Evolutionary conservation across 2,888 invertebrate genomes (phyloP).

Genomic region (Coronaproctus castanopsis): DNA sequence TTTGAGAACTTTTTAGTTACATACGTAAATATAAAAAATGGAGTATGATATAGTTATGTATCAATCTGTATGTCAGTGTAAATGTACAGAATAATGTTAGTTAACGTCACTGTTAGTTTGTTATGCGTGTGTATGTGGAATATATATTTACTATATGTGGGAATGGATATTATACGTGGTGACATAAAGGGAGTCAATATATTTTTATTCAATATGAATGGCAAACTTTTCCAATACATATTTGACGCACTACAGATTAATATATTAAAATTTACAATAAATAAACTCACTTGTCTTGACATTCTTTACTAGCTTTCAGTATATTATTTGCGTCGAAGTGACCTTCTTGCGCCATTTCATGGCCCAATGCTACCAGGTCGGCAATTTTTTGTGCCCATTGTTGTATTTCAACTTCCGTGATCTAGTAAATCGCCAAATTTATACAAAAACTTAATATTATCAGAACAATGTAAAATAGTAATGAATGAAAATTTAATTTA

Average conservation of each 20-base stretch:
- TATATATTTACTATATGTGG: no score
- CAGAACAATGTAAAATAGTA: background rate
- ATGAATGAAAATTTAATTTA: no score
- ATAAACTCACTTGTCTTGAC: constrained; percentile 38
- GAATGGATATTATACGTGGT: no score
- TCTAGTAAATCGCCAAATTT: constrained; percentile 26
- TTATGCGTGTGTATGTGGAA: no score
- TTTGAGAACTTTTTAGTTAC: background rate
- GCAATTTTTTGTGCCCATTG: constrained; percentile 65
- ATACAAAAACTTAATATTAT: background rate
- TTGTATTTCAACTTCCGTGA: constrained; percentile 63
- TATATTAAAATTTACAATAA: background rate
- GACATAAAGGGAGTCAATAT: no score
- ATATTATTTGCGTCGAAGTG: constrained; percentile 88
- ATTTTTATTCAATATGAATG: no score
- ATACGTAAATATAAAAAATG: background rate
- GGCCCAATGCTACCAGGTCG: constrained; percentile 55
- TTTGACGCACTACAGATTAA: no score
- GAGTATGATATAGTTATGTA: constrained; percentile 1
- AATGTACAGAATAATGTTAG: no score
- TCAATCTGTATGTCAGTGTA: no score
- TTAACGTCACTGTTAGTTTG: no score
- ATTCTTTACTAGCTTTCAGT: constrained; percentile 48
- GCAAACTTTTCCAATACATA: no score
- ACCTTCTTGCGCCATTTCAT: constrained; percentile 77